Evolutionary conservation across 2,888 invertebrate genomes (phyloP).

Genomic region (Aspidapion aeneum): DNA sequence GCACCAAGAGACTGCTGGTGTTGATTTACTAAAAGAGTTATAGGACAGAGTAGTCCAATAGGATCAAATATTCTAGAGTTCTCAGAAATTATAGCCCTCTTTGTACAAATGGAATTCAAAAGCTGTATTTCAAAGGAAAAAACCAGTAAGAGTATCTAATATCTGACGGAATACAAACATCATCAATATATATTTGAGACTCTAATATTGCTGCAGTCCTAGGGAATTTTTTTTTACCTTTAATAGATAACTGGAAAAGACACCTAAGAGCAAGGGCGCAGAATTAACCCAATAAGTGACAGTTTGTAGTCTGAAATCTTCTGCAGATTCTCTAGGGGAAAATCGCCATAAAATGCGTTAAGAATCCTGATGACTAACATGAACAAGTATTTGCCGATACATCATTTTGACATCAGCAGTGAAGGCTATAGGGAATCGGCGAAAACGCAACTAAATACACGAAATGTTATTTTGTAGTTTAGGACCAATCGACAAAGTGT

Average conservation of each 20-base stretch:
- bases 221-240: not conserved
- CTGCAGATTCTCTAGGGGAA: not conserved
- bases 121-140: not conserved
- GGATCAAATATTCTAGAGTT: constrained; percentile 2
- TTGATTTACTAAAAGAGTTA: not conserved
- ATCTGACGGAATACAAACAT: constrained; percentile 1
- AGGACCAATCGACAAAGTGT: constrained; percentile 1
- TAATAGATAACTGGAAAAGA: not conserved
- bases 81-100: constrained; percentile 2
- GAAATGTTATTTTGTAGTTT: constrained; percentile 3
- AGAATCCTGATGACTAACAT: not conserved
- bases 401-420: constrained; percentile 4
- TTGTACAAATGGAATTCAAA: not conserved
- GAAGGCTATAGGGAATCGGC: too few relatives aligned
- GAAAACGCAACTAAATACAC: too few relatives aligned
- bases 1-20: not conserved
- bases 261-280: not conserved
- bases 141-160: too few relatives aligned
- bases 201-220: not conserved
- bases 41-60: constrained; percentile 2
- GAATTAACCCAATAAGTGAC: not conserved
- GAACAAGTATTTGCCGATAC: not conserved
- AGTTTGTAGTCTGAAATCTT: not conserved
- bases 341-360: not conserved
- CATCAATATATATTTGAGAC: not conserved